phyloP scores from a whole-genome alignment of 2,797 vertebrate genomes.

The Sylvilagus floridanus region DNA sequence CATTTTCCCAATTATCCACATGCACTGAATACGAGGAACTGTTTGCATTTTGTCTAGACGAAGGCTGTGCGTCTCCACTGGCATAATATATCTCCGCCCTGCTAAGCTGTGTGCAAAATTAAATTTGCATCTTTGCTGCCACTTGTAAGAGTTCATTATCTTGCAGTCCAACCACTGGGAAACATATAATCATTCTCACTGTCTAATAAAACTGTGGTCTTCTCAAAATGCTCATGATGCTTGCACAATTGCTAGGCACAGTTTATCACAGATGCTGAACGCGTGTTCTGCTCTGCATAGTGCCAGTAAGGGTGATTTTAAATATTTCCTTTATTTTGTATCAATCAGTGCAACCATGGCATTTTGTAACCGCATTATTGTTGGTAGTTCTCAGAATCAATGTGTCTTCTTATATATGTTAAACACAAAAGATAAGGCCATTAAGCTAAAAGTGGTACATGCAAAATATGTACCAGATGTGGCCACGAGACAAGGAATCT shows the following conservation, averaged over 20 bases:
- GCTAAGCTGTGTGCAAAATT: conserved; percentile 65
- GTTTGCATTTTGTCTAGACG: conserved; percentile 79
- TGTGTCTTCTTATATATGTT: conserved; percentile 34
- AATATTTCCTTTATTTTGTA: conserved; percentile 52
- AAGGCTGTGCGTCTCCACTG: conserved; percentile 67
- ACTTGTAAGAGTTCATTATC: conserved; percentile 66
- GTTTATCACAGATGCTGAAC: conserved; percentile 29
- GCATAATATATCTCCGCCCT: conserved; percentile 49
- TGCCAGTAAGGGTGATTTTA: conserved; percentile 40
- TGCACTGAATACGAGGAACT: conserved; percentile 51
- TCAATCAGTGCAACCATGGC: neutral
- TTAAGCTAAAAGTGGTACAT: conserved; percentile 8
- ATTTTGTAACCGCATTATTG: conserved; percentile 16
- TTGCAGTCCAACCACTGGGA: conserved; percentile 29
- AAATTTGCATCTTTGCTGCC: conserved; percentile 58
- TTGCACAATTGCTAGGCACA: conserved; percentile 58
- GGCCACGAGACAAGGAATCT: neutral
- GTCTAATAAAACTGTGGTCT: conserved; percentile 54
- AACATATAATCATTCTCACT: conserved; percentile 58
- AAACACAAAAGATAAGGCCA: neutral
- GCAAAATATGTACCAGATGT: neutral
- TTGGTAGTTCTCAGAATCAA: conserved; percentile 37
- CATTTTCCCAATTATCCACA: conserved; percentile 75
- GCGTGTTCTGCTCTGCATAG: neutral
- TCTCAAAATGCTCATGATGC: conserved; percentile 57